phyloP scores from a whole-genome alignment of 2,888 invertebrate genomes.

The Orchestes rusci region DNA sequence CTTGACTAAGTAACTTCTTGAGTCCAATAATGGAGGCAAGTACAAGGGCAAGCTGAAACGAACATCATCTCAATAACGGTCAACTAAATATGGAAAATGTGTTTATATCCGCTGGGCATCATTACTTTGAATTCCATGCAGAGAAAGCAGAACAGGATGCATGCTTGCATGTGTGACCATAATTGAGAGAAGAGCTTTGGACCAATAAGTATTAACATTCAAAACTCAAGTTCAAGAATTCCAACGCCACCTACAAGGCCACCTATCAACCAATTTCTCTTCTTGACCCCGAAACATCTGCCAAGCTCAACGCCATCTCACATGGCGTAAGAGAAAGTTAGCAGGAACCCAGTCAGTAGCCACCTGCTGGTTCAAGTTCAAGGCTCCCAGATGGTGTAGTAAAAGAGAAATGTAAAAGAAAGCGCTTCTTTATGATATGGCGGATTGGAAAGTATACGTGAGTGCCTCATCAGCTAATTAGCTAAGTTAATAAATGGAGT shows the following conservation, averaged over 20 bases:
- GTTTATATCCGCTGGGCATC: neutral
- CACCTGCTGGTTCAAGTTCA: conserved; percentile 10
- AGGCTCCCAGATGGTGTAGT: no score
- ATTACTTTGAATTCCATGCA: neutral
- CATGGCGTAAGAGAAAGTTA: conserved; percentile 3
- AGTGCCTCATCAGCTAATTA: no score
- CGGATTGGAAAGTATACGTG: no score
- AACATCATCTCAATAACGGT: no score
- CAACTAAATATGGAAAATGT: no score
- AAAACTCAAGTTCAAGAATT: neutral
- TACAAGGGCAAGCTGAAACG: conserved; percentile 59
- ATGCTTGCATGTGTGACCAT: neutral
- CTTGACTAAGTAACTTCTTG: conserved; percentile 73
- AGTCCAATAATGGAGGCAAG: conserved; percentile 73
- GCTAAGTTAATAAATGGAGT: no score
- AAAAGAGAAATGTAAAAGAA: conserved; percentile 1
- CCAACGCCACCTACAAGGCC: neutral
- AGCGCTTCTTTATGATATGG: no score
- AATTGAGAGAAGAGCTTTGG: neutral
- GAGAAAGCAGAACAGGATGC: conserved; percentile 14
- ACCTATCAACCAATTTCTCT: conserved; percentile 1
- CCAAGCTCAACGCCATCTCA: neutral
- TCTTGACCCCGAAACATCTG: conserved; percentile 8
- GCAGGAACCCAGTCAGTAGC: conserved; percentile 5
- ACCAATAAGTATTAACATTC: no score